Evolutionary conservation across 1,140 invertebrate genomes (phyloP).

Genomic region (Triops longicaudatus): DNA sequence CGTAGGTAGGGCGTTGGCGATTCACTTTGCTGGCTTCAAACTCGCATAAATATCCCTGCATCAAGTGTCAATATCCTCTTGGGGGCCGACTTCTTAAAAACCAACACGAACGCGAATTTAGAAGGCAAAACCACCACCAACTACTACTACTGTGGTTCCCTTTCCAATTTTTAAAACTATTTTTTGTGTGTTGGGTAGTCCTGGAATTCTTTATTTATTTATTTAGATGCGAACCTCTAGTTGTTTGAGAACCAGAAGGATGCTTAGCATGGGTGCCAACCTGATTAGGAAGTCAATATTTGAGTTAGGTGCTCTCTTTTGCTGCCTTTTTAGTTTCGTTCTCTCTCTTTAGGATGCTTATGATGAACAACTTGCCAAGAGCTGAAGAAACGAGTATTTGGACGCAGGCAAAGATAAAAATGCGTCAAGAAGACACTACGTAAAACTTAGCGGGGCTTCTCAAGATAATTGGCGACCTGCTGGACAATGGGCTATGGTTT

Average conservation of each 20-base stretch:
- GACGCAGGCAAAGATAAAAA: background rate
- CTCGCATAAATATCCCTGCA: constrained; percentile 6
- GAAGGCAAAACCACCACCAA: too few relatives aligned
- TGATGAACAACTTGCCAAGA: background rate
- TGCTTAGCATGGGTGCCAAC: constrained; percentile 5
- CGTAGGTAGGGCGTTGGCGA: background rate
- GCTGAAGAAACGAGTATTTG: background rate
- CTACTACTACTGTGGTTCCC: background rate
- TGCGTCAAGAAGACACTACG: background rate
- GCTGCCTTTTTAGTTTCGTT: background rate
- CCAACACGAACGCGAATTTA: background rate
- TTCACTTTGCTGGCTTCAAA: background rate
- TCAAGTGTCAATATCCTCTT: background rate
- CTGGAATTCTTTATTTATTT: background rate
- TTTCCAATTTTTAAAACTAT: background rate
- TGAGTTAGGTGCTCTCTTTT: background rate
- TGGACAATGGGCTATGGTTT: background rate
- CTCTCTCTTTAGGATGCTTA: background rate
- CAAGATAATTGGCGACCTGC: background rate
- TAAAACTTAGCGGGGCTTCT: background rate
- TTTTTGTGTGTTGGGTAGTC: too few relatives aligned
- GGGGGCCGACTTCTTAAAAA: background rate
- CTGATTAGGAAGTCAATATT: constrained; percentile 7
- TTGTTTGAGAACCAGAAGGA: background rate
- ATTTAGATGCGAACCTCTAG: background rate